phyloP scores from a whole-genome alignment of 1,140 invertebrate genomes.

The Bombus cullumanus region DNA sequence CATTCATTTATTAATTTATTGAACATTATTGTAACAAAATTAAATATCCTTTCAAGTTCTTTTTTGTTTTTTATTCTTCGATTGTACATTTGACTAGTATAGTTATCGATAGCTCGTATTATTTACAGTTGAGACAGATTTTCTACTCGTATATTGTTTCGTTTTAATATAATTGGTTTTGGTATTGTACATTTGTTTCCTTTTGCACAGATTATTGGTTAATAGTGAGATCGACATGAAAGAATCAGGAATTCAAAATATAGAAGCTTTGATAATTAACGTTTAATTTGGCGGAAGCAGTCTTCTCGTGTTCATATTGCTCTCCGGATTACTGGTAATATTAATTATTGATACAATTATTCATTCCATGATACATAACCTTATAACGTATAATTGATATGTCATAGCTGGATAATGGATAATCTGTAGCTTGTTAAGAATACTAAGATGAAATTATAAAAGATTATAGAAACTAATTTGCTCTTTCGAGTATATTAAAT shows the following conservation, averaged over 20 bases:
- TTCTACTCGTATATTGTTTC: neutral
- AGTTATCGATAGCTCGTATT: neutral
- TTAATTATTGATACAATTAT: neutral
- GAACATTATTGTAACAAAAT: neutral
- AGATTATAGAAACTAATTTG: too few relatives aligned
- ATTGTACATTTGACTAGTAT: neutral
- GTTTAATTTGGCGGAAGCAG: too few relatives aligned
- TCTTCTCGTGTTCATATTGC: too few relatives aligned
- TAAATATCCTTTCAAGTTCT: neutral
- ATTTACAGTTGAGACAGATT: neutral
- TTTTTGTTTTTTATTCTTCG: neutral
- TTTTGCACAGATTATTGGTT: neutral
- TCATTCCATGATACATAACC: too few relatives aligned
- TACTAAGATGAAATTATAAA: too few relatives aligned
- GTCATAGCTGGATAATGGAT: too few relatives aligned
- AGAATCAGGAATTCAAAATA: neutral
- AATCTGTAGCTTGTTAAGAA: too few relatives aligned
- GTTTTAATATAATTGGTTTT: neutral
- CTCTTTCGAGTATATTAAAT: too few relatives aligned
- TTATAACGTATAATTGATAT: too few relatives aligned
- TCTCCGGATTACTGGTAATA: neutral
- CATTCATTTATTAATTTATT: neutral
- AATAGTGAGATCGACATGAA: neutral
- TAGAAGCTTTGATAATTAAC: too few relatives aligned
- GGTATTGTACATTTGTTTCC: neutral